Evolutionary conservation across 2,797 vertebrate species (phyloP).

Genomic region (Coluber constrictor): DNA sequence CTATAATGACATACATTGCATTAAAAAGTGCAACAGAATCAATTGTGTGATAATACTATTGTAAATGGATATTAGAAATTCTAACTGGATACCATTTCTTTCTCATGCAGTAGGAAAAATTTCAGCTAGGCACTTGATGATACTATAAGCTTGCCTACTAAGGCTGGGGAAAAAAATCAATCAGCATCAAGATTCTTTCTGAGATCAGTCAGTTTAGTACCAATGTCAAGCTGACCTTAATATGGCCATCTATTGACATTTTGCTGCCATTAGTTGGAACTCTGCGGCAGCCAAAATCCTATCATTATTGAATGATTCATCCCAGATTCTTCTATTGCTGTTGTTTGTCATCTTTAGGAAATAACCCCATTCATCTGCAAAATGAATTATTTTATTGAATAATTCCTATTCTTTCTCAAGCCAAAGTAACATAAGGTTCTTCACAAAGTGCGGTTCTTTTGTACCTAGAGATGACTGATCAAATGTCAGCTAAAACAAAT

Average conservation of each 20-base stretch:
- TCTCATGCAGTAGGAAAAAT: background rate
- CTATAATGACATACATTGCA: background rate
- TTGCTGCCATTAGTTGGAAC: background rate
- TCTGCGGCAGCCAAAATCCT: background rate
- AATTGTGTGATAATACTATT: background rate
- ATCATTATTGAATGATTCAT: background rate
- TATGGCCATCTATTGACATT: background rate
- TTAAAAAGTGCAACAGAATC: background rate
- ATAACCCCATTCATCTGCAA: background rate
- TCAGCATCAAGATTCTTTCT: slow-evolving; percentile 3
- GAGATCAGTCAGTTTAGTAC: slow-evolving; percentile 11
- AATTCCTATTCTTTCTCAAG: background rate
- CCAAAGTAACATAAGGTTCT: background rate
- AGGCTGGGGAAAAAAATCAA: background rate
- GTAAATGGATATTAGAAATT: background rate
- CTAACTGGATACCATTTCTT: background rate
- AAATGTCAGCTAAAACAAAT: background rate
- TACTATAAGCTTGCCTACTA: background rate
- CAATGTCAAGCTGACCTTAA: background rate
- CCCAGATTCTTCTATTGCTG: background rate
- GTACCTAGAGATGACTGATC: background rate
- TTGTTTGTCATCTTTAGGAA: background rate
- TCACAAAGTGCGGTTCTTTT: background rate
- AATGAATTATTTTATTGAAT: background rate
- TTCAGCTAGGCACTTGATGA: background rate